Evolutionary conservation across 2,888 invertebrate genomes (phyloP).

Genomic region (Scotopteryx bipunctaria): DNA sequence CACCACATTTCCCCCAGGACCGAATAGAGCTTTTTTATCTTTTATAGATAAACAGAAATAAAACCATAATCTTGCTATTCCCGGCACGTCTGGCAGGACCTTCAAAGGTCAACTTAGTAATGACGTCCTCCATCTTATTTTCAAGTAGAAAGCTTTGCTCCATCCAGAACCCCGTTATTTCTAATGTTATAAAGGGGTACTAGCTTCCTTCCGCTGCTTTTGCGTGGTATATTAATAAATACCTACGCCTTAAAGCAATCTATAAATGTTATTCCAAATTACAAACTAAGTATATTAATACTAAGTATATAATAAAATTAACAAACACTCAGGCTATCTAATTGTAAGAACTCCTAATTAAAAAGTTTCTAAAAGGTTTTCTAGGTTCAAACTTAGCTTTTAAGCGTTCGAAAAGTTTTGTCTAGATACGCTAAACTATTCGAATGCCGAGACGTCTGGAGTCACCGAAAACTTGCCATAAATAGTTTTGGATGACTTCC

Average conservation of each 20-base stretch:
- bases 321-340: no score
- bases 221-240: no score
- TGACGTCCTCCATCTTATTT: background rate
- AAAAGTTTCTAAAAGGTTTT: slow-evolving; percentile 24
- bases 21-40: no score
- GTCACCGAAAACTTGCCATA: slow-evolving; percentile 56
- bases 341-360: no score
- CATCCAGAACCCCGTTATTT: slow-evolving; percentile 8
- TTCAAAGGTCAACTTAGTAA: background rate
- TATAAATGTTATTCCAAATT: no score
- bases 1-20: no score
- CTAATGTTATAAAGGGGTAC: no score
- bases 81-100: background rate
- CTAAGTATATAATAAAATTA: no score
- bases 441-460: slow-evolving; percentile 49
- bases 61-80: background rate
- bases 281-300: no score
- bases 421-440: slow-evolving; percentile 43
- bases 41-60: no score
- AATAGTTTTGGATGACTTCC: slow-evolving; percentile 68
- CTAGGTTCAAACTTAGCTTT: slow-evolving; percentile 39
- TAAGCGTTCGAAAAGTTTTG: slow-evolving; percentile 32
- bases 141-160: slow-evolving; percentile 1
- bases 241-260: no score
- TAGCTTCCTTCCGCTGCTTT: no score